A percentile compares a stretch with the other conserved stretches of the same genome.
phyloP scores from a whole-genome alignment of 2,888 invertebrate species.

The Oasisia sp. region DNA sequence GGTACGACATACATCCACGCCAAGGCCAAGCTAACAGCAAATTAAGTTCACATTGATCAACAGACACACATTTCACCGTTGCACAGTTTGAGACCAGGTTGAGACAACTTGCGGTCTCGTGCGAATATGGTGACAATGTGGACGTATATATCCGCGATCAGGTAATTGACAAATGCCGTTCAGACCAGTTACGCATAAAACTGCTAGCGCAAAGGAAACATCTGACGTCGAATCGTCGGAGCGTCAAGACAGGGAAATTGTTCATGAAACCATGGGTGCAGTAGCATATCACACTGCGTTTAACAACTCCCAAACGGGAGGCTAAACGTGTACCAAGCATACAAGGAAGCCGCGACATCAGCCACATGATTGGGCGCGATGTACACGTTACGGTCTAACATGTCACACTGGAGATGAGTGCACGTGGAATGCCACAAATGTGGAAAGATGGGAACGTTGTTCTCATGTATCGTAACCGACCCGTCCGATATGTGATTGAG shows the following conservation, averaged over 20 bases:
- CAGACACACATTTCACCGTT: neutral
- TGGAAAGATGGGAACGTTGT: too few relatives aligned
- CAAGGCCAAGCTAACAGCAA: neutral
- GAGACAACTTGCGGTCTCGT: conserved; percentile 6
- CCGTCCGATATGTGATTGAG: too few relatives aligned
- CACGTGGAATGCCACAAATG: too few relatives aligned
- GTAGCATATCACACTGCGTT: neutral
- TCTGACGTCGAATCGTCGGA: neutral
- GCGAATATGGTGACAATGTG: neutral
- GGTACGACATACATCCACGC: neutral
- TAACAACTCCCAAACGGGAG: too few relatives aligned
- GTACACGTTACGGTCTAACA: too few relatives aligned
- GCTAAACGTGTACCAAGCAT: too few relatives aligned
- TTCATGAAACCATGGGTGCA: neutral
- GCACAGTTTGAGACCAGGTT: neutral
- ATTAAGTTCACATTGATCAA: neutral
- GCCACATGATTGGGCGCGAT: too few relatives aligned
- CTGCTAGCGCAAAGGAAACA: neutral
- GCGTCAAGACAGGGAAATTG: neutral
- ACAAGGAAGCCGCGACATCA: too few relatives aligned
- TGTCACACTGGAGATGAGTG: too few relatives aligned
- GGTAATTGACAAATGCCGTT: neutral
- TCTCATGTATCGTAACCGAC: too few relatives aligned
- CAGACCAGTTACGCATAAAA: neutral
- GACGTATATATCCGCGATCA: neutral